A percentile compares a stretch with the other conserved stretches of the same genome.
phyloP scores from a whole-genome alignment of 2,888 invertebrate species.

The Ophion ellenae region DNA sequence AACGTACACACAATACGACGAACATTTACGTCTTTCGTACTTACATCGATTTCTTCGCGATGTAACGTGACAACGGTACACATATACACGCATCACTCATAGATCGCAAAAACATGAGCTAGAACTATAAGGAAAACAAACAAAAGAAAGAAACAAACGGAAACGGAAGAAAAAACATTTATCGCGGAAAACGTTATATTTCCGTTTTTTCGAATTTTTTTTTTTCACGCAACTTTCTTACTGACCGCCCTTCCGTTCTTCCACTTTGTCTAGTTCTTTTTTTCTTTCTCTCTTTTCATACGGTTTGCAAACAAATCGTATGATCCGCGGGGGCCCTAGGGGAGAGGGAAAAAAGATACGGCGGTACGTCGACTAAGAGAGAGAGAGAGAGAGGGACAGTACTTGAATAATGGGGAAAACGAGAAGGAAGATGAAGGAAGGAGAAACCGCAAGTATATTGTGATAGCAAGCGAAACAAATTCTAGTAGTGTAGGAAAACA shows the following conservation, averaged over 20 bases:
- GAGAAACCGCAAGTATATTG: slow-evolving; percentile 70
- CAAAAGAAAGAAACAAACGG: slow-evolving; percentile 21
- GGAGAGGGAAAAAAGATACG: no score
- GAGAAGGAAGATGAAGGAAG: neutral
- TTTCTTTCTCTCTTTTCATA: neutral
- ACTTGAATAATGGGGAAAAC: neutral
- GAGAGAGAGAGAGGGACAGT: neutral
- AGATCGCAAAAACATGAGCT: slow-evolving; percentile 27
- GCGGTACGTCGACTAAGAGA: neutral
- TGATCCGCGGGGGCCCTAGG: no score
- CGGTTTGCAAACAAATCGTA: no score
- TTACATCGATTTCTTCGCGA: slow-evolving; percentile 18
- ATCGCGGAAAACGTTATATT: slow-evolving; percentile 35
- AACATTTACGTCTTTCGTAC: slow-evolving; percentile 22
- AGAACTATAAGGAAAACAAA: slow-evolving; percentile 29
- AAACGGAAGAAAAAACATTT: neutral
- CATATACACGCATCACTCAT: slow-evolving; percentile 29
- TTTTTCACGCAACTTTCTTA: neutral
- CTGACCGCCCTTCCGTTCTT: neutral
- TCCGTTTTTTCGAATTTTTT: slow-evolving; percentile 33
- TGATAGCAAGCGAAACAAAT: slow-evolving; percentile 79
- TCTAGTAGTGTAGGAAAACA: slow-evolving; percentile 68
- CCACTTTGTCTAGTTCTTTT: slow-evolving; percentile 14
- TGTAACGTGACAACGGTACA: neutral
- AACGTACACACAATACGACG: neutral